Conservation (phyloP, 1,140 invertebrate genomes). For the Meloidogyne floridensis region DNA sequence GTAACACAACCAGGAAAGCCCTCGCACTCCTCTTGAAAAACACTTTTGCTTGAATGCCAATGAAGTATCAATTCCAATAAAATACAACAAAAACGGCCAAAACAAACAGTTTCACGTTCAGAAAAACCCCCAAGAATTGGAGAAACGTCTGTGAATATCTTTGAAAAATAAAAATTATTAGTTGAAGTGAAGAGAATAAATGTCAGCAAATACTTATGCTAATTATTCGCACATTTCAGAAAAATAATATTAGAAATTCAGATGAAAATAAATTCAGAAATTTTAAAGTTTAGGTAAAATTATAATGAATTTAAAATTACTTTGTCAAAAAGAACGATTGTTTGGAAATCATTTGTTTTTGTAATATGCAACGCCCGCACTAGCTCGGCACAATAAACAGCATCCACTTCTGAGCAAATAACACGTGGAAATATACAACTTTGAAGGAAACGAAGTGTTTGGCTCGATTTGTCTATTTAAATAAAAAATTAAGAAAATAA, state of each 20-base stretch:
- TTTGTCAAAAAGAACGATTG: slow-evolving; percentile 91
- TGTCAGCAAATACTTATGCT: too few relatives aligned
- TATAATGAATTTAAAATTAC: slow-evolving; percentile 69
- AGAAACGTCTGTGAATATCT: slow-evolving; percentile 97
- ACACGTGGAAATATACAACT: slow-evolving; percentile 92
- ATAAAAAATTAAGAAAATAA: not conserved
- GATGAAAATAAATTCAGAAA: not conserved
- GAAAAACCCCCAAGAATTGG: slow-evolving; percentile 94
- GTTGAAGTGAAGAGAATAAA: too few relatives aligned
- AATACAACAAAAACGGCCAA: slow-evolving; percentile 88
- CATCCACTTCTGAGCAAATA: slow-evolving; percentile 89
- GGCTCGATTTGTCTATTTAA: slow-evolving; percentile 36
- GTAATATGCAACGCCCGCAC: slow-evolving; percentile 90
- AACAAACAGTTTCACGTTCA: slow-evolving; percentile 94
- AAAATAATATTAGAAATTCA: slow-evolving; percentile 11
- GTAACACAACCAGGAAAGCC: slow-evolving; percentile 42
- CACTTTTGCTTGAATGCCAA: slow-evolving; percentile 85
- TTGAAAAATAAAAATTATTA: slow-evolving; percentile 49
- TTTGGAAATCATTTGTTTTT: slow-evolving; percentile 95
- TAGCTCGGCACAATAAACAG: slow-evolving; percentile 94
- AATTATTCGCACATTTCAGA: too few relatives aligned
- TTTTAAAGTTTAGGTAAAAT: too few relatives aligned
- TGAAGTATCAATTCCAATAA: slow-evolving; percentile 91
- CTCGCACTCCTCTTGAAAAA: slow-evolving; percentile 76
- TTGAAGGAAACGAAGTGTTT: slow-evolving; percentile 90